Evolutionary conservation across 2,888 invertebrate genomes (phyloP), one percentile per base, ranked within the genome.

Genomic region (Microctonus hyperodae): DNA sequence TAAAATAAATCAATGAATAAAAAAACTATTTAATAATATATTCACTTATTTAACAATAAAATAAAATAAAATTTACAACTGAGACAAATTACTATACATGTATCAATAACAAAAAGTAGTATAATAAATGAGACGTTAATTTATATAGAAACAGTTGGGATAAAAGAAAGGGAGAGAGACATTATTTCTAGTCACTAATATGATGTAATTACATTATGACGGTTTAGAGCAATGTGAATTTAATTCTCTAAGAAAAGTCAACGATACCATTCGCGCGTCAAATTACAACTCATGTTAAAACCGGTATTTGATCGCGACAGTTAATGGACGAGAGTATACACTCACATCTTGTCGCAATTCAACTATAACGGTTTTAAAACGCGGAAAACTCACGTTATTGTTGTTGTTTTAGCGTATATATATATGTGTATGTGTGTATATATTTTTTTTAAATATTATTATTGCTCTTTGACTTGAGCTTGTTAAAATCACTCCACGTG

Each of bases 1-100:
- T n/a, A 87, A 86, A 75, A 71, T 67, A 70, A 71, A 70, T 69
- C 72, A 37, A 31, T 64, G 53, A n/a, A 3, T n/a, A 33, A 7
- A 28, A 5, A 28, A 5, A 28, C 7, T n/a, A n/a, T n/a, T n/a
- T n/a, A n/a, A n/a, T n/a, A n/a, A n/a, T n/a, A n/a, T n/a, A n/a
- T n/a, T n/a, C n/a, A n/a, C n/a, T n/a, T n/a, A n/a, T n/a, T n/a
- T n/a, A n/a, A n/a, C n/a, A n/a, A n/a, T 37, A 23, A 25, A 51
- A 13, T 33, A 13, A 25, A 25, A 25, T 44, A 11, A 9, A 33
- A 44, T 10, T n/a, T 13, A 6, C 10, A 44, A 44, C n/a, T n/a
- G n/a, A n/a, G n/a, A n/a, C n/a, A n/a, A n/a, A n/a, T n/a, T n/a
- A n/a, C n/a, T 2, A 53, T 0, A 53, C 1, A 25, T 40, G 35